Evolutionary conservation across 2,113 vertebrate species (phyloP).

Genomic region (Danionella cerebrum): DNA sequence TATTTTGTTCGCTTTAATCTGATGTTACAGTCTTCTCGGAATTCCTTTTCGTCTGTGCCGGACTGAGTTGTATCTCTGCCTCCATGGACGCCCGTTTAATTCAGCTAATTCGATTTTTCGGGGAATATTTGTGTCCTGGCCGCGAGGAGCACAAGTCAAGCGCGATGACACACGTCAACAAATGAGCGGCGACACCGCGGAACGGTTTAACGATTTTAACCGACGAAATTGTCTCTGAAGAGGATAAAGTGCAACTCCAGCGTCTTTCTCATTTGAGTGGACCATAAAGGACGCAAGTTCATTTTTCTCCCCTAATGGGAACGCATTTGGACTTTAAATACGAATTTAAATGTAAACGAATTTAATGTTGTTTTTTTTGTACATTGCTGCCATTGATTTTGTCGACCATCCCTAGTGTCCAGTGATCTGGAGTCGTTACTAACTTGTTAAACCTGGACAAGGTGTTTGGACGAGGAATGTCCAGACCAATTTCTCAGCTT

Average conservation of each 20-base stretch:
- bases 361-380: too few relatives aligned
- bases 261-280: constrained; percentile 7
- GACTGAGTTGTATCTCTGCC: constrained; percentile 5
- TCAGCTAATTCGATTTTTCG: constrained; percentile 31
- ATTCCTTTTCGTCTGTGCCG: not conserved
- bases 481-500: constrained; percentile 66
- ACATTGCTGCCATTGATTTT: not conserved
- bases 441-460: not conserved
- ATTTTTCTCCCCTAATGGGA: not conserved
- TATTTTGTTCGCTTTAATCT: not conserved
- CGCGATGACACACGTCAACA: constrained; percentile 25
- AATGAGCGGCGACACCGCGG: constrained; percentile 16
- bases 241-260: constrained; percentile 31
- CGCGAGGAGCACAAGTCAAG: constrained; percentile 24
- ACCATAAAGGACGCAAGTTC: constrained; percentile 1
- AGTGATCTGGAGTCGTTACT: constrained; percentile 5
- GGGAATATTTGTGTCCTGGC: constrained; percentile 31
- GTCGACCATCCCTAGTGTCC: not conserved
- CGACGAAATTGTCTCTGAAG: not conserved
- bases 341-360: not conserved
- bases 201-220: constrained; percentile 2
- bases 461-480: constrained; percentile 54
- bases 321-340: not conserved
- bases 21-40: not conserved
- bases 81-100: constrained; percentile 42